phyloP scores from a whole-genome alignment of 2,888 invertebrate genomes.

The Hipparchia semele region DNA sequence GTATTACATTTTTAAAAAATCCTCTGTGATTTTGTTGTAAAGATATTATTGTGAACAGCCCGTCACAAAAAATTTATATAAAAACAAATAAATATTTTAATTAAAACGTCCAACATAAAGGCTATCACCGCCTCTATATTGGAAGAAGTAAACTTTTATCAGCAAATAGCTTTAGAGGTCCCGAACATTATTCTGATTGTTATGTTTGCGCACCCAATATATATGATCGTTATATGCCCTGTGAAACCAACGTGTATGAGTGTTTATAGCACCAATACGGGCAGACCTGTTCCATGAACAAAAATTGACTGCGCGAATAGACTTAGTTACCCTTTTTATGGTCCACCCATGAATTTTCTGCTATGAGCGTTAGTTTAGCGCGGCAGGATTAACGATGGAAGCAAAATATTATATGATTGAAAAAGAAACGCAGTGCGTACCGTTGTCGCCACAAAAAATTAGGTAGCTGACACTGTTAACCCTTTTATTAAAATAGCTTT shows the following conservation, averaged over 20 bases:
- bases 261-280: slow-evolving; percentile 33
- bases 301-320: slow-evolving; percentile 18
- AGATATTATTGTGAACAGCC: too few relatives aligned
- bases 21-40: too few relatives aligned
- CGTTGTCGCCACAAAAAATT: too few relatives aligned
- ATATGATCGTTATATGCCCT: slow-evolving; percentile 28
- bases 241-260: slow-evolving; percentile 29
- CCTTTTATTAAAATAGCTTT: too few relatives aligned
- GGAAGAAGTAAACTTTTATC: slow-evolving; percentile 22
- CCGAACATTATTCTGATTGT: slow-evolving; percentile 31
- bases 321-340: slow-evolving; percentile 1
- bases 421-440: too few relatives aligned
- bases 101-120: slow-evolving; percentile 13
- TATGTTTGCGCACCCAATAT: slow-evolving; percentile 26
- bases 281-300: slow-evolving; percentile 33
- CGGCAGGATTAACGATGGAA: neutral
- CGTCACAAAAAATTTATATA: neutral
- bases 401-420: neutral
- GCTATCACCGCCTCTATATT: slow-evolving; percentile 14
- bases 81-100: slow-evolving; percentile 16
- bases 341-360: neutral
- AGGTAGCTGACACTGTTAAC: too few relatives aligned
- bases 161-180: slow-evolving; percentile 22
- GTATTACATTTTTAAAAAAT: too few relatives aligned
- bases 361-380: neutral